phyloP scores from a whole-genome alignment of 2,888 invertebrate genomes.

The Apotomis capreana region DNA sequence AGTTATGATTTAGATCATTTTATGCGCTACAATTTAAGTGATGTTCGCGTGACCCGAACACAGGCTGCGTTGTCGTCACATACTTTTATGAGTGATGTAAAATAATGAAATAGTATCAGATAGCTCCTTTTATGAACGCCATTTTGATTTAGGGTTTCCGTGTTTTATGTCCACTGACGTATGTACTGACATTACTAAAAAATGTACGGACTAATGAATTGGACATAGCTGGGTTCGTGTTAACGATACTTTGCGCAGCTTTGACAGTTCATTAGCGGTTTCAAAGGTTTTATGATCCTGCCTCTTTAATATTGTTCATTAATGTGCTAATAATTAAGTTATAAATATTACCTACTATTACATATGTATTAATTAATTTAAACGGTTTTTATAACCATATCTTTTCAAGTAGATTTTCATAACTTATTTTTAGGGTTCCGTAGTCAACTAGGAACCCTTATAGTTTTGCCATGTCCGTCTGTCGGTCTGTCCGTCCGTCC shows the following conservation, averaged over 20 bases:
- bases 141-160: slow-evolving; percentile 70
- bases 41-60: slow-evolving; percentile 72
- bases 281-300: neutral
- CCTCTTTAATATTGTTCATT: neutral
- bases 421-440: too few species aligned
- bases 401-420: too few species aligned
- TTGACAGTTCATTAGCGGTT: slow-evolving; percentile 26
- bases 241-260: slow-evolving; percentile 11
- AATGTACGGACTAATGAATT: slow-evolving; percentile 36
- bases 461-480: too few species aligned
- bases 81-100: slow-evolving; percentile 77
- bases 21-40: slow-evolving; percentile 78
- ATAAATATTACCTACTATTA: too few species aligned
- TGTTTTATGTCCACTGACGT: slow-evolving; percentile 56
- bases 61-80: slow-evolving; percentile 66
- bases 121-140: slow-evolving; percentile 60
- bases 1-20: slow-evolving; percentile 79
- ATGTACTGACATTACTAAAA: slow-evolving; percentile 33
- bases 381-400: too few species aligned
- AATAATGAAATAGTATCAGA: slow-evolving; percentile 78
- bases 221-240: slow-evolving; percentile 26
- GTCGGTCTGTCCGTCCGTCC: too few species aligned
- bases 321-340: too few species aligned
- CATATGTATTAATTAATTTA: too few species aligned
- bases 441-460: too few species aligned